Percentiles rank a stretch among this genome's conserved stretches.
Evolutionary conservation across 2,888 invertebrate species (phyloP).

Genomic region (Mimas tiliae): DNA sequence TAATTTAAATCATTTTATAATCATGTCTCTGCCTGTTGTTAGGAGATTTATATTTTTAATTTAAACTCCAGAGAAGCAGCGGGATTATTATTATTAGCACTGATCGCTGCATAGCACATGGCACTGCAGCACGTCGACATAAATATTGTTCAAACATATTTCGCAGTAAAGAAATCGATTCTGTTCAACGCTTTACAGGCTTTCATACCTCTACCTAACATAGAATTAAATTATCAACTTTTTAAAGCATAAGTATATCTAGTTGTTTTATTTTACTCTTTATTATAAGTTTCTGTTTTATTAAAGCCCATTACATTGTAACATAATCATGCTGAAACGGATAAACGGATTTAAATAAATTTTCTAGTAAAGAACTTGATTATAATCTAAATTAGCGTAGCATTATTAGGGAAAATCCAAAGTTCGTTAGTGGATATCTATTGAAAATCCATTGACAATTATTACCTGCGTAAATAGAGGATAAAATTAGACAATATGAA

Average conservation of each 20-base stretch:
- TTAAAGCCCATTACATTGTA: neutral
- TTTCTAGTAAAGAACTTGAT: neutral
- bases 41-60: too few species aligned
- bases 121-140: neutral
- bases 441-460: constrained; percentile 4
- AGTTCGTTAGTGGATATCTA: neutral
- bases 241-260: neutral
- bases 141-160: constrained; percentile 6
- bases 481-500: neutral
- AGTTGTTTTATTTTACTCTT: neutral
- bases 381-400: neutral
- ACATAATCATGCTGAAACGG: neutral
- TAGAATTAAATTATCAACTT: too few species aligned
- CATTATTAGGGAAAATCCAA: neutral
- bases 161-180: constrained; percentile 10
- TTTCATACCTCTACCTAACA: neutral
- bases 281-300: neutral
- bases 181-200: constrained; percentile 12
- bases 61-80: too few species aligned
- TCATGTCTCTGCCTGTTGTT: too few species aligned
- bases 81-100: neutral
- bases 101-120: neutral
- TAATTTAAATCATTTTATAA: too few species aligned
- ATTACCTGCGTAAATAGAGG: neutral
- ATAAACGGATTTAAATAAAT: constrained; percentile 3